Base-by-base conservation (phyloP, 2,797 vertebrate species). In the Carduelis carduelis region DNA sequence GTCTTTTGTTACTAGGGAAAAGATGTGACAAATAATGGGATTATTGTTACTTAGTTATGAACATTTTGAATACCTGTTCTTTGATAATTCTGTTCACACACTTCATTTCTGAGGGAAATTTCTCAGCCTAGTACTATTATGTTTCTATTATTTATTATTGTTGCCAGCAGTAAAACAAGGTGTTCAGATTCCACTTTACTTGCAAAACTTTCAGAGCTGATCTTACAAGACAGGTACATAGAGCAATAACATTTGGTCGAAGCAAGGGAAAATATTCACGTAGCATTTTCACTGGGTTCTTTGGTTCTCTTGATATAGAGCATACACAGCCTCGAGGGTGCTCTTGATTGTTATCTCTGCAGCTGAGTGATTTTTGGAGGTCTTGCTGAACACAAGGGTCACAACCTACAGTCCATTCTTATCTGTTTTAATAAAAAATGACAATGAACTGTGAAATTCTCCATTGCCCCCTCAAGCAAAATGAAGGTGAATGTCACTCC, bases 391-490 rank as follows among this genome's bases (percentile, higher is more conserved):
- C 94, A 92, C 86, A 97, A 97, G 96, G 97, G 96, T 97, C 97
- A 97, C 92, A 97, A 96, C 96, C 95, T 95, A 87, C 77, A 97
- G 96, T 94, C 79, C 89, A 72, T 96, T 97, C 95, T 97, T 98
- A 97, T 96, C 97, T 95, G 68, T 87, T 98, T 95, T 97, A 98
- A 97, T 97, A 97, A 97, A 97, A 98, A 98, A 97, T 95, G 87
- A 96, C 94, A 97, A 95, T 90, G 94, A 97, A 97, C 97, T 94
- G 61, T 93, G 86, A 83, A 96, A 90, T 56, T 70, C 55, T 96
- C 90, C 89, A 84, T 92, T 97, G 95, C 92, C 39, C 84, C 85
- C 59, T 92, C 52, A 83, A 95, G 94, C 84, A 83, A 96, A 95
- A 47, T 78, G 57, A 95, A 96, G 50, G 78, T 43, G 44, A 94